Percentiles rank a stretch among this genome's conserved stretches.
phyloP scores from a whole-genome alignment of 2,113 vertebrate species.

The Edolisoma coerulescens region DNA sequence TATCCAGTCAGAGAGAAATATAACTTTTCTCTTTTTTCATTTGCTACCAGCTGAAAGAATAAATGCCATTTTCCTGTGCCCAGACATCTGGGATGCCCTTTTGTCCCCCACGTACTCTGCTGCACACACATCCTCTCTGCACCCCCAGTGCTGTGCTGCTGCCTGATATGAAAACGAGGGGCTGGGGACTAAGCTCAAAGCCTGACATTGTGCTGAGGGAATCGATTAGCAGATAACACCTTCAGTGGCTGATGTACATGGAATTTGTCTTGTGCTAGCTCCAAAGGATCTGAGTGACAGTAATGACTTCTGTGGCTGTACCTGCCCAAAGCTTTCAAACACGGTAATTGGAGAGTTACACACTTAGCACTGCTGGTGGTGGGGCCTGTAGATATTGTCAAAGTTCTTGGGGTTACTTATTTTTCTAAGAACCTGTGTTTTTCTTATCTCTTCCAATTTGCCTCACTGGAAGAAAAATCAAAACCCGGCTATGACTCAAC shows the following conservation, averaged over 20 bases:
- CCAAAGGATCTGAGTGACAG: neutral
- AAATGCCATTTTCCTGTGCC: neutral
- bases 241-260: neutral
- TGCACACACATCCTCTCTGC: neutral
- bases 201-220: neutral
- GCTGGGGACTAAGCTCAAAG: neutral
- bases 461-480: neutral
- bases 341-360: neutral
- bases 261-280: neutral
- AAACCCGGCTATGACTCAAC: neutral
- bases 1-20: neutral
- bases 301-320: neutral
- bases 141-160: neutral
- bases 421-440: neutral
- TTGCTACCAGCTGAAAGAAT: neutral
- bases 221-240: slow-evolving; percentile 2
- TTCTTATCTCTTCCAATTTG: neutral
- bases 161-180: neutral
- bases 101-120: neutral
- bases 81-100: neutral
- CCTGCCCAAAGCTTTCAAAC: slow-evolving; percentile 1
- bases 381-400: neutral
- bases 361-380: neutral
- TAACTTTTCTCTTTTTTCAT: neutral
- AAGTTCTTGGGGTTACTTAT: neutral